Conservation (phyloP, 1,140 invertebrate species). For the Cylas formicarius region DNA sequence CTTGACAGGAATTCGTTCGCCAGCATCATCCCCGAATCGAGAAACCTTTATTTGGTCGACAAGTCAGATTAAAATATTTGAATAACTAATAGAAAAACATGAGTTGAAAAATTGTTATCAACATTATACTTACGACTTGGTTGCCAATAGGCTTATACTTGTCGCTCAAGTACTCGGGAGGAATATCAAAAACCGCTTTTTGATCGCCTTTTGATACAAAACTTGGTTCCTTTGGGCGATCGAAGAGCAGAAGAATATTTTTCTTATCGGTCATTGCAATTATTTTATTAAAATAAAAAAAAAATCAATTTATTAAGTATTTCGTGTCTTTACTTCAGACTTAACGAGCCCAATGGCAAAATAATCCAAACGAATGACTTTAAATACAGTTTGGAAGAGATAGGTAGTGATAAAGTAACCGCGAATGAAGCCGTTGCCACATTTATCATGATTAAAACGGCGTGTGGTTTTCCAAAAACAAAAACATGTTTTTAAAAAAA, state of each 20-base stretch:
- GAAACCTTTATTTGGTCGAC: conserved; percentile 32
- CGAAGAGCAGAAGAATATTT: conserved; percentile 55
- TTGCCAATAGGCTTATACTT: conserved; percentile 22
- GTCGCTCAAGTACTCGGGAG: conserved; percentile 41
- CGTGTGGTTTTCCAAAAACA: too few species aligned
- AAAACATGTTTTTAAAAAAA: too few species aligned
- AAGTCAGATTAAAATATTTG: background rate
- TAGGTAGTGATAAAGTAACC: too few species aligned
- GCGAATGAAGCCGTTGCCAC: too few species aligned
- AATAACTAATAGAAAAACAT: background rate
- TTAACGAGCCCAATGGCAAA: too few species aligned
- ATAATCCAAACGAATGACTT: too few species aligned
- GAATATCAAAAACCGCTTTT: conserved; percentile 53
- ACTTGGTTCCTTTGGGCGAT: conserved; percentile 66
- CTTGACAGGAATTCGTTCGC: conserved; percentile 51
- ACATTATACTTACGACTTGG: conserved; percentile 13
- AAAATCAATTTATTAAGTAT: too few species aligned
- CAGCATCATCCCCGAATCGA: conserved; percentile 52
- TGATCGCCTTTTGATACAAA: conserved; percentile 56
- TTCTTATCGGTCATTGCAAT: conserved; percentile 30
- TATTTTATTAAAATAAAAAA: too few species aligned
- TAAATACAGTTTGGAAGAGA: too few species aligned
- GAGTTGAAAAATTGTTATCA: background rate
- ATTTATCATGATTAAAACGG: too few species aligned
- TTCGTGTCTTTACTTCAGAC: too few species aligned